Conservation (phyloP, 2,888 invertebrate species). For the Eulithis prunata region DNA sequence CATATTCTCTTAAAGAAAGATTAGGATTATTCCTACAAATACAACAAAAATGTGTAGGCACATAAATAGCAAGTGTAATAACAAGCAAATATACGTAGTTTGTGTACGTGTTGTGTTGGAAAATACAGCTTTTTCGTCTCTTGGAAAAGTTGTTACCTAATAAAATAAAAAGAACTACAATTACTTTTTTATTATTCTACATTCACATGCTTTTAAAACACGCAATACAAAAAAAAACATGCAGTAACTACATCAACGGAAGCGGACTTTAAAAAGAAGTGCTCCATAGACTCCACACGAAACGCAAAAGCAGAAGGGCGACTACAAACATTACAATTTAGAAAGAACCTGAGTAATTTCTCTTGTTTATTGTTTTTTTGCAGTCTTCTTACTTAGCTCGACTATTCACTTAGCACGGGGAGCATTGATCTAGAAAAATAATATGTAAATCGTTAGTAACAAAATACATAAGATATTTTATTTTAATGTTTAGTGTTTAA, state of each 20-base stretch:
- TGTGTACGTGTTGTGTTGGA: neutral
- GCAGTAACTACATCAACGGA: conserved; percentile 50
- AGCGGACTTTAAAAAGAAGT: conserved; percentile 25
- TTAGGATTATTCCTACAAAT: no score
- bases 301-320: conserved; percentile 44
- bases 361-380: conserved; percentile 63
- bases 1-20: no score
- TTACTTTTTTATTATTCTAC: neutral
- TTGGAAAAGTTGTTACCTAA: conserved; percentile 5
- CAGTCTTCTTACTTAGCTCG: conserved; percentile 82
- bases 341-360: conserved; percentile 67
- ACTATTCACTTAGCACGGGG: conserved; percentile 92
- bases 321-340: conserved; percentile 65
- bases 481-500: neutral
- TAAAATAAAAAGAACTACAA: neutral
- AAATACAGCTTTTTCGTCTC: conserved; percentile 13
- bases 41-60: no score
- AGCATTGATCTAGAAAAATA: conserved; percentile 88
- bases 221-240: conserved; percentile 6
- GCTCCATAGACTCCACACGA: conserved; percentile 37
- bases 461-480: conserved; percentile 4
- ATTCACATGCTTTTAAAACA: neutral
- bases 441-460: conserved; percentile 21
- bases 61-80: neutral
- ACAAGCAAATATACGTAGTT: neutral